Base-by-base conservation (phyloP, 2,113 vertebrate genomes). In the Meriones unguiculatus region DNA sequence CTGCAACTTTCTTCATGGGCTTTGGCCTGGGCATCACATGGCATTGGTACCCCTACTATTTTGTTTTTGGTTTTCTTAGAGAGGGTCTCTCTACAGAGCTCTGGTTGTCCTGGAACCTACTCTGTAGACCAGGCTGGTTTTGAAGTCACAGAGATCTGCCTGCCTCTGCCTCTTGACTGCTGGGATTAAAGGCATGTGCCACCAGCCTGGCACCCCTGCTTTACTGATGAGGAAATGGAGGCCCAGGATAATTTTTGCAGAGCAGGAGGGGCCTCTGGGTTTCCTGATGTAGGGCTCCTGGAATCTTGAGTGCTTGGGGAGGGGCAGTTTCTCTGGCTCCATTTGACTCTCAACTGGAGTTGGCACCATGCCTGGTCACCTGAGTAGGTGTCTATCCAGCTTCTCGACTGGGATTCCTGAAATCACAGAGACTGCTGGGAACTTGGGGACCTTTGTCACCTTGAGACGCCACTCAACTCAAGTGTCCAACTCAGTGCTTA, bases 1-100 rank as follows among this genome's bases (percentile, higher is more conserved):
- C 14, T 22, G 1, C 22, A 59, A 0, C 32, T 30, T 8, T 67
- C 7, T 28, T 76, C 38, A 25, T 22, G 59, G 57, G 54, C 32
- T 20, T 35, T 5, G 1, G 10, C 73, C 11, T 32, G 35, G 24
- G 15, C 12, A 4, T n/a, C 50, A 54, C 1, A 0, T 8, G 81
- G 57, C 38, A 11, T 70, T 41, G 78, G 54, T 32, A 20, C 25
- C 28, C 35, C 65, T 24, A 24, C 72, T 80, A 28, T 64, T 64
- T 62, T 41, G 25, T 25, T 82, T 82, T 2, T 25, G 13, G 62
- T 62, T 32, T 64, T 41, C 41, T 64, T 38, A 30, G 81, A 10
- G 3, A 84, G 24, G n/a, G n/a, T 64, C 24, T 64, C 24, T 84
- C 3, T 64, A 41, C n/a, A 62, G 57, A 84, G 59, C 38, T 24